Percentiles rank a stretch among this genome's conserved stretches.
phyloP scores from a whole-genome alignment of 2,113 vertebrate species.

The Anser brachyrhynchus region DNA sequence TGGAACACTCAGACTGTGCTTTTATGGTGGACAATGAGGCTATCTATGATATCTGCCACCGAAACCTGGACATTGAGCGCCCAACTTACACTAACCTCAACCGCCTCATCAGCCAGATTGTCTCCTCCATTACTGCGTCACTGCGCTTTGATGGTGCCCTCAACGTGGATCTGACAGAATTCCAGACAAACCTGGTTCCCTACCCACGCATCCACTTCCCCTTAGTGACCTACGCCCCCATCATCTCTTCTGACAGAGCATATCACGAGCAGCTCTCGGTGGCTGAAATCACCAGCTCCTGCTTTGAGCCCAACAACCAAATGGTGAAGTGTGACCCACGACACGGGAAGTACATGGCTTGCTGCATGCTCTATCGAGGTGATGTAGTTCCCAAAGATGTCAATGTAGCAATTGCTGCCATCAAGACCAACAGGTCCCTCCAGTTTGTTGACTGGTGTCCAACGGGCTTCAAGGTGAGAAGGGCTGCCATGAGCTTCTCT shows the following conservation, averaged over 20 bases:
- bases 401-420: too few relatives aligned
- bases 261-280: neutral
- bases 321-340: too few relatives aligned
- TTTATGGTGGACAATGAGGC: slow-evolving; percentile 88
- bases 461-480: slow-evolving; percentile 81
- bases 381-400: too few relatives aligned
- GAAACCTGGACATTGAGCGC: slow-evolving; percentile 78
- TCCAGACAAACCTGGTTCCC: slow-evolving; percentile 82
- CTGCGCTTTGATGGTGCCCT: slow-evolving; percentile 81
- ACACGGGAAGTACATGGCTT: too few relatives aligned
- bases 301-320: too few relatives aligned
- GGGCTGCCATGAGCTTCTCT: slow-evolving; percentile 37
- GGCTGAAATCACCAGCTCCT: too few relatives aligned
- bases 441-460: slow-evolving; percentile 81
- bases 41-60: slow-evolving; percentile 82
- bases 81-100: slow-evolving; percentile 84
- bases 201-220: slow-evolving; percentile 82
- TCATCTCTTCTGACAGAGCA: slow-evolving; percentile 77
- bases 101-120: slow-evolving; percentile 81
- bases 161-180: slow-evolving; percentile 83
- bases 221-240: slow-evolving; percentile 77
- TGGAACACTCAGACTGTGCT: slow-evolving; percentile 83
- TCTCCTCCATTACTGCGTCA: slow-evolving; percentile 84
- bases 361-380: too few relatives aligned
- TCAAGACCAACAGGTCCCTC: slow-evolving; percentile 40